phyloP scores from a whole-genome alignment of 2,888 invertebrate genomes.

The Iselma pallidipennis region DNA sequence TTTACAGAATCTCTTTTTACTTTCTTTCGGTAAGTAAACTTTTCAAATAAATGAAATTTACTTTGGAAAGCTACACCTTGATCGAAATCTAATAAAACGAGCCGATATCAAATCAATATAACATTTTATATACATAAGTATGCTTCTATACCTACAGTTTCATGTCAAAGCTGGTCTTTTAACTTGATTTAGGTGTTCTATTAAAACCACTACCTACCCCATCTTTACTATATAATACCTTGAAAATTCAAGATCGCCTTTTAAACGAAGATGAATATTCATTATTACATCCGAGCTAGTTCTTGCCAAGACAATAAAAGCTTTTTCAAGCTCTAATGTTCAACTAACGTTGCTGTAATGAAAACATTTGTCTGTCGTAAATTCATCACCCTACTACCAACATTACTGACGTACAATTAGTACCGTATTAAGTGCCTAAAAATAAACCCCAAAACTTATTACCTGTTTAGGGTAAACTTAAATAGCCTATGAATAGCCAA shows the following conservation, averaged over 20 bases:
- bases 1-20: background rate
- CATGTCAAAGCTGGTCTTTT: slow-evolving; percentile 44
- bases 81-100: background rate
- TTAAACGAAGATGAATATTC: slow-evolving; percentile 50
- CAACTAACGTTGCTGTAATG: slow-evolving; percentile 37
- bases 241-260: slow-evolving; percentile 44
- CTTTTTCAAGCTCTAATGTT: slow-evolving; percentile 39
- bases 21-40: background rate
- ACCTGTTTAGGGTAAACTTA: background rate
- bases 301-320: slow-evolving; percentile 42
- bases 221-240: slow-evolving; percentile 11
- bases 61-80: background rate
- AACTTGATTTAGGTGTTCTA: slow-evolving; percentile 53
- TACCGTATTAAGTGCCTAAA: slow-evolving; percentile 16
- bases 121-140: slow-evolving; percentile 27
- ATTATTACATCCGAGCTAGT: slow-evolving; percentile 40
- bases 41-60: background rate
- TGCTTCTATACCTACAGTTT: slow-evolving; percentile 37
- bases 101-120: background rate
- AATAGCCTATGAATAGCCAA: background rate
- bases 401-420: slow-evolving; percentile 33
- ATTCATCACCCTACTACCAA: slow-evolving; percentile 31
- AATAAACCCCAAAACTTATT: background rate
- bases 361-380: slow-evolving; percentile 42
- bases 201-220: slow-evolving; percentile 48